Conservation (phyloP, 2,797 vertebrate species). For the Myotis findleyi region DNA sequence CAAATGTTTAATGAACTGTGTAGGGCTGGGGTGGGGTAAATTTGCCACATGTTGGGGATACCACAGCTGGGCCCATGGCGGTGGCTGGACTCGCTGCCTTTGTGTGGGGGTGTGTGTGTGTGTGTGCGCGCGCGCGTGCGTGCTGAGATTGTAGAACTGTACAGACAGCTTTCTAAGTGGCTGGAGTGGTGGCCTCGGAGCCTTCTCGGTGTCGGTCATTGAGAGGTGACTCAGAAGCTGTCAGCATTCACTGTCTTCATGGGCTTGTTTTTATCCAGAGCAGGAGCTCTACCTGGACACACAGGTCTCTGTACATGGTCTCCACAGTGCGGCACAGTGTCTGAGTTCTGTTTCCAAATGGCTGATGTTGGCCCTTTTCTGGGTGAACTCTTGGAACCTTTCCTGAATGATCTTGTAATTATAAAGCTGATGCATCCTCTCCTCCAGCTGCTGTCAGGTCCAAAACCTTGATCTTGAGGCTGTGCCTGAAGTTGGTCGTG, state of each 20-base stretch:
- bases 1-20: constrained; percentile 65
- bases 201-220: neutral
- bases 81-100: neutral
- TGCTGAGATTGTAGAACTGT: constrained; percentile 31
- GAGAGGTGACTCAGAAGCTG: neutral
- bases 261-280: neutral
- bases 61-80: neutral
- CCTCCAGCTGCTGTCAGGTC: constrained; percentile 88
- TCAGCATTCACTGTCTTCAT: constrained; percentile 34
- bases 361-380: constrained; percentile 87
- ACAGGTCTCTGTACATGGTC: constrained; percentile 87
- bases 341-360: constrained; percentile 84
- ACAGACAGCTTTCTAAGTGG: neutral
- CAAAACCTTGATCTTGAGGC: constrained; percentile 88
- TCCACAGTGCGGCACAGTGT: constrained; percentile 87
- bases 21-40: neutral
- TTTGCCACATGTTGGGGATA: neutral
- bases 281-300: constrained; percentile 79
- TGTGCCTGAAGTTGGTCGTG: constrained; percentile 89
- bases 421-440: constrained; percentile 88
- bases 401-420: constrained; percentile 87
- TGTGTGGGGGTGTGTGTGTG: neutral
- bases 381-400: constrained; percentile 87
- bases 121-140: too few species aligned
- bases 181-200: neutral